Conservation (phyloP, 1,140 invertebrate genomes). For the Lethrus apterus region DNA sequence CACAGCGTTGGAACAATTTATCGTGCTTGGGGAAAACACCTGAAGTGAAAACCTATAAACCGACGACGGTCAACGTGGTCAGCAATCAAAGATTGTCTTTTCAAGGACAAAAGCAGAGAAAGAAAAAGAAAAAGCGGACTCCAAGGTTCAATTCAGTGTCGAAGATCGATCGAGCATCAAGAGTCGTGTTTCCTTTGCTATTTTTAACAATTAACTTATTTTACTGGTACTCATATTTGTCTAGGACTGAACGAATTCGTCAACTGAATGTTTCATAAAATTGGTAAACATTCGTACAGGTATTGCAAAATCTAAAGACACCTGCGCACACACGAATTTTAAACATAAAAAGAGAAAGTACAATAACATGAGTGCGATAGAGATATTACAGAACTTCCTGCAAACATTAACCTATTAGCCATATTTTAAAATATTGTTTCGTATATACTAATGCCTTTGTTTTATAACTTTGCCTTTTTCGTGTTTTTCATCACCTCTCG, state of each 20-base stretch:
- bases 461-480: too few relatives aligned
- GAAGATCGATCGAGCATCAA: constrained; percentile 67
- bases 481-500: too few relatives aligned
- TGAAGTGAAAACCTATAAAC: constrained; percentile 19
- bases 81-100: constrained; percentile 30
- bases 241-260: constrained; percentile 52
- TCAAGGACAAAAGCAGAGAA: constrained; percentile 38
- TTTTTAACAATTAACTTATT: constrained; percentile 71
- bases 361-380: too few relatives aligned
- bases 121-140: constrained; percentile 46
- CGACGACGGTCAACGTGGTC: constrained; percentile 20
- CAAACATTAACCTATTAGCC: too few relatives aligned
- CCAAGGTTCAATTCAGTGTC: constrained; percentile 71
- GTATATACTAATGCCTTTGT: too few relatives aligned
- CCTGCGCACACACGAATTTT: too few relatives aligned
- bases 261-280: constrained; percentile 32
- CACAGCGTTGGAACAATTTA: constrained; percentile 26
- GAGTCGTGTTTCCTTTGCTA: constrained; percentile 67
- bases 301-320: too few relatives aligned
- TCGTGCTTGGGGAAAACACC: constrained; percentile 21
- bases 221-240: constrained; percentile 72
- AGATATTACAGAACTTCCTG: too few relatives aligned
- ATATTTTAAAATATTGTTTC: too few relatives aligned
- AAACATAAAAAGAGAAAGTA: too few relatives aligned
- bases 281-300: too few relatives aligned